Conservation (phyloP, 2,888 invertebrate species). For the Melangyna quadrimaculata region DNA sequence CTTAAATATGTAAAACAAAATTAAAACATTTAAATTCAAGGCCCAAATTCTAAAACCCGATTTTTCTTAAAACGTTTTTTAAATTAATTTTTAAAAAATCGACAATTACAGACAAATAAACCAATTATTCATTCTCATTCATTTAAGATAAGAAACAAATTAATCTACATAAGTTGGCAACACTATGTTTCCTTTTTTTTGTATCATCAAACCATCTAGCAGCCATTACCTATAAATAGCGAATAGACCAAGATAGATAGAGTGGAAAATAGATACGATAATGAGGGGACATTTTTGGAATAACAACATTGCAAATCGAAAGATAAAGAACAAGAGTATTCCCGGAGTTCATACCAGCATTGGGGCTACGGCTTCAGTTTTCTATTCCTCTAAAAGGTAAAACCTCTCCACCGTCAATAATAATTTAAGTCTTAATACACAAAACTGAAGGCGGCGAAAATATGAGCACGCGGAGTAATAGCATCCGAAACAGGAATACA, state of each 20-base stretch:
- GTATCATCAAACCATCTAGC: background rate
- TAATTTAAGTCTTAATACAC: too few species aligned
- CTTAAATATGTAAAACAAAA: too few species aligned
- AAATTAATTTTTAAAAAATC: too few species aligned
- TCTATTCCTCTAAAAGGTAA: background rate
- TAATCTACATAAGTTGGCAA: background rate
- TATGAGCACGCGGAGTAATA: background rate
- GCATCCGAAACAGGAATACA: background rate
- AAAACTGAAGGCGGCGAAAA: slow-evolving; percentile 14
- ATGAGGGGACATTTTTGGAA: slow-evolving; percentile 54
- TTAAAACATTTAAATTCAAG: too few species aligned
- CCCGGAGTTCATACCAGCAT: background rate
- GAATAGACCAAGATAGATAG: slow-evolving; percentile 12
- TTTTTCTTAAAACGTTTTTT: too few species aligned
- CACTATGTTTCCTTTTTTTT: background rate
- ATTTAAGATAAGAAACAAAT: background rate
- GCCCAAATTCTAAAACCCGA: too few species aligned
- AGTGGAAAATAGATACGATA: slow-evolving; percentile 43
- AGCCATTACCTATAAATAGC: background rate
- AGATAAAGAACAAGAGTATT: slow-evolving; percentile 2
- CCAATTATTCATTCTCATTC: background rate
- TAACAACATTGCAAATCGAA: slow-evolving; percentile 50
- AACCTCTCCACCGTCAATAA: background rate
- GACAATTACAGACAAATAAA: too few species aligned
- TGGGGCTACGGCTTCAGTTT: background rate